Conservation (phyloP, 2,888 invertebrate species). For the Acheta domesticus region DNA sequence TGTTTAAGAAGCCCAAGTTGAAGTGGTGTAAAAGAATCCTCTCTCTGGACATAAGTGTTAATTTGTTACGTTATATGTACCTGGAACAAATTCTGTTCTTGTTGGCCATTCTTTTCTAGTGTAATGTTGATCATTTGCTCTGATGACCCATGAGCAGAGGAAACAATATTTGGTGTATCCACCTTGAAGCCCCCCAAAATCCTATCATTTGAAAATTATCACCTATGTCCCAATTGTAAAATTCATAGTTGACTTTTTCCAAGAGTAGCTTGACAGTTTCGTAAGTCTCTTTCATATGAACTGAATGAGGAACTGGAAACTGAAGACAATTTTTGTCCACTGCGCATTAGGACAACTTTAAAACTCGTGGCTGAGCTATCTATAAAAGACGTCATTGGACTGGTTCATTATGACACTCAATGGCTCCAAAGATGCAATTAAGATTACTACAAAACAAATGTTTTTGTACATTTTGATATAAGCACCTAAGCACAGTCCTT, state of each 20-base stretch:
- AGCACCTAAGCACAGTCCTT: conserved; percentile 22
- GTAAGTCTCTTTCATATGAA: conserved; percentile 4
- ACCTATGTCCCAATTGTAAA: not conserved
- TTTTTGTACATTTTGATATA: conserved; percentile 18
- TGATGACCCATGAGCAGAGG: not conserved
- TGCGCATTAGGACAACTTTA: not conserved
- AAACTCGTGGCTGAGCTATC: not conserved
- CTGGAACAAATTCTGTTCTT: conserved; percentile 18
- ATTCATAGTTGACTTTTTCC: not conserved
- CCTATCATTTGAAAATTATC: not conserved
- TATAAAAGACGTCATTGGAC: not conserved
- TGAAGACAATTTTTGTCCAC: not conserved
- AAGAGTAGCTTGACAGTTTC: not conserved
- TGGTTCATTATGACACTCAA: not conserved
- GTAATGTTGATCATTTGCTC: not conserved
- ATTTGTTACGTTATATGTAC: not conserved
- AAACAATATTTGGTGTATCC: not conserved
- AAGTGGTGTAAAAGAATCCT: conserved; percentile 22
- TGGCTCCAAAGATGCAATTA: not conserved
- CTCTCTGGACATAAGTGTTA: not conserved
- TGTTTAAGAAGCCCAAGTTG: not conserved
- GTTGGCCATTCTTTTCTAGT: not conserved
- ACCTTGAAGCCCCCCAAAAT: not conserved
- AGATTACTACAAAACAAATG: not conserved
- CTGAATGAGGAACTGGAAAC: not conserved